Evolutionary conservation across 1,140 invertebrate genomes (phyloP).

Genomic region (Drosophila burlai): DNA sequence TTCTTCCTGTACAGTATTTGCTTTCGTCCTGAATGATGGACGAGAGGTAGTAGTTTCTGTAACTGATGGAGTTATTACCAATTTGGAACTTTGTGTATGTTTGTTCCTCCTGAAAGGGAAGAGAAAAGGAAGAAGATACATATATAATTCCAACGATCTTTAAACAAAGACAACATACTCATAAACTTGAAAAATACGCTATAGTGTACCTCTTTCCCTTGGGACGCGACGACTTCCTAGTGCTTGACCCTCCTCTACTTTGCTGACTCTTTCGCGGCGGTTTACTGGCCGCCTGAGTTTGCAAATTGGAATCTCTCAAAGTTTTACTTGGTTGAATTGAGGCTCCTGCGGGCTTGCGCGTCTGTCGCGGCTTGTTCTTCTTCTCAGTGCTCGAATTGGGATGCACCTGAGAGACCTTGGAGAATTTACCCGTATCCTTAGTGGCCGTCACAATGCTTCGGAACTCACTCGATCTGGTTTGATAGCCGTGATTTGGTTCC

Average conservation of each 20-base stretch:
- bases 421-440: constrained; percentile 49
- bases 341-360: constrained; percentile 63
- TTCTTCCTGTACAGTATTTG: constrained; percentile 87
- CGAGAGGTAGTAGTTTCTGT: constrained; percentile 85
- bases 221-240: constrained; percentile 61
- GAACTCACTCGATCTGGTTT: constrained; percentile 52
- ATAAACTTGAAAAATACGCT: too few relatives aligned
- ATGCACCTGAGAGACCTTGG: constrained; percentile 44
- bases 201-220: constrained; percentile 65
- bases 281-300: constrained; percentile 41
- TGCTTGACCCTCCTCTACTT: constrained; percentile 33
- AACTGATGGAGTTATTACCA: constrained; percentile 74
- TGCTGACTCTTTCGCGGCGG: constrained; percentile 51
- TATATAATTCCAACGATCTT: background rate
- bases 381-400: constrained; percentile 42
- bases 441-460: constrained; percentile 31
- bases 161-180: background rate
- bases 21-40: constrained; percentile 87
- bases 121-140: background rate
- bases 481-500: constrained; percentile 65
- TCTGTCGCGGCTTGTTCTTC: constrained; percentile 54
- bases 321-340: constrained; percentile 49
- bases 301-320: constrained; percentile 35
- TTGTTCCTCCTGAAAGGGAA: constrained; percentile 59
- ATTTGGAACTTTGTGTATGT: constrained; percentile 77